Evolutionary conservation across 2,797 vertebrate genomes (phyloP).

Genomic region (Neopelma chrysocephalum): DNA sequence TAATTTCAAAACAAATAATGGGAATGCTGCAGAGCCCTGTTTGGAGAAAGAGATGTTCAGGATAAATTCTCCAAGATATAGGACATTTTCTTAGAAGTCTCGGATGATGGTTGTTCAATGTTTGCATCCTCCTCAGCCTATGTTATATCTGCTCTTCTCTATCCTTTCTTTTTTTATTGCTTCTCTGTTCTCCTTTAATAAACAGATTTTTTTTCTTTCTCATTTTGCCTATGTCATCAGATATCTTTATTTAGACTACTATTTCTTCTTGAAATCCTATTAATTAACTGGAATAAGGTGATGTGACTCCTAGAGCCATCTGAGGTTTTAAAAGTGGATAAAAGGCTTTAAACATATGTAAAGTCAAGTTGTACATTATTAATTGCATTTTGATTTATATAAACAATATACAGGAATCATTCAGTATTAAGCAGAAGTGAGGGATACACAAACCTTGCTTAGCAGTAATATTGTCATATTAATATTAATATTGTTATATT

Average conservation of each 20-base stretch:
- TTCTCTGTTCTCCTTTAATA: background rate
- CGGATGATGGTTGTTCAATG: background rate
- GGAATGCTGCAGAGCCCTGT: background rate
- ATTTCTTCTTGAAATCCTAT: slow-evolving; percentile 2
- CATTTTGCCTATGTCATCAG: background rate
- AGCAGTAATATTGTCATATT: background rate
- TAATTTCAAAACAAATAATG: background rate
- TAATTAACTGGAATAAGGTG: background rate
- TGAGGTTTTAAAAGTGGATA: background rate
- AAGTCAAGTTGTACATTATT: background rate
- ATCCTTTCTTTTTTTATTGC: background rate
- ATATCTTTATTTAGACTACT: background rate
- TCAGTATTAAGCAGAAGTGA: background rate
- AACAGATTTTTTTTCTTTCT: background rate
- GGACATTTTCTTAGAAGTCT: background rate
- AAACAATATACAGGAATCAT: background rate
- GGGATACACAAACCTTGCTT: background rate
- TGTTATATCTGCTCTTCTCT: background rate
- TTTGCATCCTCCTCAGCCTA: background rate
- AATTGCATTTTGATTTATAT: slow-evolving; percentile 4
- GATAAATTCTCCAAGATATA: background rate
- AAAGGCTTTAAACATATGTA: background rate
- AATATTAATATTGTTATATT: background rate
- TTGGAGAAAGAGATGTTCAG: background rate
- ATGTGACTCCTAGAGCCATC: background rate